Conservation (phyloP, 1,140 invertebrate species). For the Apis florea region DNA sequence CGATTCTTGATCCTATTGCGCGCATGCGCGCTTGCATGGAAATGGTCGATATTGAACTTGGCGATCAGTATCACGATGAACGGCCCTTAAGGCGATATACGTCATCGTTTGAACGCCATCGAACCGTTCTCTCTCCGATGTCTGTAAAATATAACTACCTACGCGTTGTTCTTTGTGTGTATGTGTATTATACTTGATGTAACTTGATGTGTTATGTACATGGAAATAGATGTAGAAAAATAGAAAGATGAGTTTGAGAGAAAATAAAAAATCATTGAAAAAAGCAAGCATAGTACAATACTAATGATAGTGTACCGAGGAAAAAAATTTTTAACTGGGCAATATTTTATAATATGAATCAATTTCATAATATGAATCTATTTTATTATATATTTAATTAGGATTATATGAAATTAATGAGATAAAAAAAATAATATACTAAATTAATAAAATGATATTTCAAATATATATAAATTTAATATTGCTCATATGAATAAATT, state of each 20-base stretch:
- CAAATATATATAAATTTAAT: too few relatives aligned
- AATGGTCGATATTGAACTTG: conserved; percentile 38
- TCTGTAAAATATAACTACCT: conserved; percentile 27
- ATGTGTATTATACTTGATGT: too few relatives aligned
- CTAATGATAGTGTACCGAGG: neutral
- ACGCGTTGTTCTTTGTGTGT: neutral
- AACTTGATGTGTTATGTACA: neutral
- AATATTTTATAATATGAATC: too few relatives aligned
- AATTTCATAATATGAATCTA: too few relatives aligned
- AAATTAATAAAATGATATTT: too few relatives aligned
- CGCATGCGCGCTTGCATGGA: neutral
- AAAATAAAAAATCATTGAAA: conserved; percentile 26
- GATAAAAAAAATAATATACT: too few relatives aligned
- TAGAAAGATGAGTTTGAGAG: neutral
- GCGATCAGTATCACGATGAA: conserved; percentile 36
- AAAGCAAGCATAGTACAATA: conserved; percentile 16
- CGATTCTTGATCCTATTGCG: conserved; percentile 3
- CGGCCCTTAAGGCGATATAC: conserved; percentile 29
- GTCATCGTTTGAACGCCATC: conserved; percentile 20
- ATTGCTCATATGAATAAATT: too few relatives aligned
- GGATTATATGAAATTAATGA: too few relatives aligned
- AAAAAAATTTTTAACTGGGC: neutral
- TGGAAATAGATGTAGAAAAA: too few relatives aligned
- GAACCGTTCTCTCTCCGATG: neutral
- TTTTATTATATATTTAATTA: too few relatives aligned